Base-by-base conservation (phyloP, 2,797 vertebrate genomes). In the Danio tinwini region DNA sequence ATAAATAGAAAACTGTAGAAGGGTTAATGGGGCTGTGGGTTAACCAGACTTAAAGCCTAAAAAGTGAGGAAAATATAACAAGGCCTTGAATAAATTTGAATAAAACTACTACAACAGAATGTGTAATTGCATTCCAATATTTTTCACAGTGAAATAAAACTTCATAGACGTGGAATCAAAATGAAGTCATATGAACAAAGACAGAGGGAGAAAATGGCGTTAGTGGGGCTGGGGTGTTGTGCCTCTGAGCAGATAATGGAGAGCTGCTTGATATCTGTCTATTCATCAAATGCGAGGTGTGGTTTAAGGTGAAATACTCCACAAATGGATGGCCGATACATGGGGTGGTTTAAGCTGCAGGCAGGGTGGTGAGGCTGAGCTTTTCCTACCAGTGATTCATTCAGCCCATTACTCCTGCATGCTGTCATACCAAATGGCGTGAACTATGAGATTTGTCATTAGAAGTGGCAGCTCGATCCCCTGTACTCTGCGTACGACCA, bases 371-470 rank as follows among this genome's bases (percentile, higher is more conserved):
- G 21, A 40, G 29, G 10, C 44, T 40, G 58, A 78, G 71, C 63
- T 82, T 85, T 83, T 82, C 55, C 81, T 59, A 80, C 63, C 86
- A 89, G 83, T 90, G 90, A 92, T 92, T 90, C 91, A 89, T 93
- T 91, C 87, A 88, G 88, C 86, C 91, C 88, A 92, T 90, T 89
- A 90, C 86, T 91, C 91, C 89, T 88, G 90, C 91, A 89, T 90
- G 89, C 90, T 91, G 92, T 93, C 92, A 89, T 87, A 89, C 82
- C 87, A 90, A 90, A 90, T 88, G 88, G 90, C 86, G 86, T 80
- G 89, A 92, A 92, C 88, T 84, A 88, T 89, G 89, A 90, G 86
- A 93, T 93, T 90, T 90, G 91, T 93, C 92, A 93, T 91, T 87
- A 90, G 90, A 92, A 87, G 88, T 92, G 91, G 90, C 92, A 92